Evolutionary conservation across 1,140 invertebrate species (phyloP), one percentile per base, ranked within the genome.

Genomic region (Papilio glaucus): DNA sequence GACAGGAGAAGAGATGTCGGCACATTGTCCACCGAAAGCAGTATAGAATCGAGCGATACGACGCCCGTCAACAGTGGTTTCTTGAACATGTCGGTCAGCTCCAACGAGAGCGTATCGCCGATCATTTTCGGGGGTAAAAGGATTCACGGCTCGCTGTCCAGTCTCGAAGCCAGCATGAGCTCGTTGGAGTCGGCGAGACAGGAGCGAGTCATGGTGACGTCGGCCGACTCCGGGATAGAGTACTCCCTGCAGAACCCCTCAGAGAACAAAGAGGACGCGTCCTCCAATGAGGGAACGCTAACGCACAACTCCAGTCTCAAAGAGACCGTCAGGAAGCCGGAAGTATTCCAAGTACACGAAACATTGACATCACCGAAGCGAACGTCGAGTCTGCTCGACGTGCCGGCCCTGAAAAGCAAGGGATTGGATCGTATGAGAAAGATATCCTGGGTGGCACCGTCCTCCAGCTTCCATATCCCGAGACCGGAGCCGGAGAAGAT

Each of bases 361-460:
- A 90, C 83, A 0, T 63, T 90, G n/a, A 91, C 89, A 4, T 83
- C 89, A 2, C 90, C 91, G 0, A 92, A 93, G 74, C 70, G 90
- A 65, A 85, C 90, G 0, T 89, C 91, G 0, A 93, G 91, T 76
- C 71, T 93, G 21, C 73, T 94, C 0, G 93, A 94, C 61, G 91
- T 94, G 4, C 93, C 87, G 3, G 91, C 87, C 7, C 75, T 93
- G 69, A 91, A 89, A 68, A 84, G 83, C 15, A 93, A 93, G 76
- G 88, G 87, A 1, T 71, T 87, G 72, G 86, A 91, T 73, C 67
- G 93, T 26, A 90, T 92, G 74, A 85, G 94, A 9, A 95, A 95
- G 81, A 92, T 94, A 37, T 95, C 94, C 0, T 94, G 93, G 93
- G 94, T 94, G n/a, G 85, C 90, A 0, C 88, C 91, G 0, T 91